Conservation (phyloP, 2,797 vertebrate species). For the Cyprinodon diabolis region DNA sequence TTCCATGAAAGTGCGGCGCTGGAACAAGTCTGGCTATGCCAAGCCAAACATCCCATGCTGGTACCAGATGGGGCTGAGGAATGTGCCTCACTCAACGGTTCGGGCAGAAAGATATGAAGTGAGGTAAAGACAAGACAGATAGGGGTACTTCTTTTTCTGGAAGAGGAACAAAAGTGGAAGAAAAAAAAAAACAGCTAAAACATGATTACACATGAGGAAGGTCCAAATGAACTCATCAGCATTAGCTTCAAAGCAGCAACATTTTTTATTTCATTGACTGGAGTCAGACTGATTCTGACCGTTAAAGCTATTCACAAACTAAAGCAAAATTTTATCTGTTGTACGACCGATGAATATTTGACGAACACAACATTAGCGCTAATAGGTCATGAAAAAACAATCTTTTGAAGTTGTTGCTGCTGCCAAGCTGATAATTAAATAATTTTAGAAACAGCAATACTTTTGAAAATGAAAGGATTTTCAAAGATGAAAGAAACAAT, state of each 20-base stretch:
- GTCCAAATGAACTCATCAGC: slow-evolving; percentile 1
- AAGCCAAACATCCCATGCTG: slow-evolving; percentile 80
- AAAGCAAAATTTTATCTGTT: background rate
- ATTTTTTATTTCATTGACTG: background rate
- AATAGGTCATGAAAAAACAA: background rate
- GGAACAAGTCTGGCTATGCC: slow-evolving; percentile 75
- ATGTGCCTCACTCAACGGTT: slow-evolving; percentile 73
- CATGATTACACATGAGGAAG: slow-evolving; percentile 28
- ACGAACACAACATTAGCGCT: background rate
- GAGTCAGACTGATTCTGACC: background rate
- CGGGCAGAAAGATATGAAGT: slow-evolving; percentile 56
- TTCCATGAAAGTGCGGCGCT: slow-evolving; percentile 75
- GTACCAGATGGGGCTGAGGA: slow-evolving; percentile 83
- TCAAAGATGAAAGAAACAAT: background rate
- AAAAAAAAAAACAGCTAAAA: slow-evolving; percentile 18
- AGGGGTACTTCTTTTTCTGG: slow-evolving; percentile 6
- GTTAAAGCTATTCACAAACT: background rate
- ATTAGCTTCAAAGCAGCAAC: background rate
- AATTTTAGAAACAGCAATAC: background rate
- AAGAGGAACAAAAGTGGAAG: background rate
- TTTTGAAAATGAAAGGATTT: background rate
- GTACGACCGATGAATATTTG: background rate
- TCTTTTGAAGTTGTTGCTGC: background rate
- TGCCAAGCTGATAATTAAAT: background rate
- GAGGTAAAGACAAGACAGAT: slow-evolving; percentile 38